phyloP scores from a whole-genome alignment of 2,113 vertebrate genomes.

The Empidonax traillii region DNA sequence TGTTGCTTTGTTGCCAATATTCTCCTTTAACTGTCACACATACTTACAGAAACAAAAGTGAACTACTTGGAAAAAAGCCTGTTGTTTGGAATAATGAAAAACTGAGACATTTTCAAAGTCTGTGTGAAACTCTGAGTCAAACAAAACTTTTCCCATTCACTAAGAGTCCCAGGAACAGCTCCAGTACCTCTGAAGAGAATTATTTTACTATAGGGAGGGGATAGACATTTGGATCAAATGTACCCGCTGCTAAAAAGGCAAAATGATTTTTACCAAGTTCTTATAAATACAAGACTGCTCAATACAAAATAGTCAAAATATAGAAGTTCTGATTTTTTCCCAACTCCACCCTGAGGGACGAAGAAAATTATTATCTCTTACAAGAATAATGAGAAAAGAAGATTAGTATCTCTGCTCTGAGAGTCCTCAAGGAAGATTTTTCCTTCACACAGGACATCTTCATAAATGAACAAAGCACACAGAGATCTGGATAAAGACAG shows the following conservation, averaged over 20 bases:
- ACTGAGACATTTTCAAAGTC: not conserved
- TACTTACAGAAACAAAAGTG: not conserved
- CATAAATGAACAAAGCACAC: conserved; percentile 12
- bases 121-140: not conserved
- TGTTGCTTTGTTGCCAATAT: not conserved
- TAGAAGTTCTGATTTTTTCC: not conserved
- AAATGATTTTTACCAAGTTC: not conserved
- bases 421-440: conserved; percentile 23
- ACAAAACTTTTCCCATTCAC: not conserved
- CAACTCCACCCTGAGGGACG: not conserved
- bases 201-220: not conserved
- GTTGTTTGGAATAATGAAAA: not conserved
- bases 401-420: conserved; percentile 19
- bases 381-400: conserved; percentile 30
- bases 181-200: not conserved
- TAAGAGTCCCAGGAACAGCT: not conserved
- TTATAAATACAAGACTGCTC: not conserved
- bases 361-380: conserved; percentile 19
- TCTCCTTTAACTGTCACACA: not conserved
- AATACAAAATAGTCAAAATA: not conserved
- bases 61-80: not conserved
- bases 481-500: not conserved
- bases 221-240: not conserved
- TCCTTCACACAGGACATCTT: conserved; percentile 36
- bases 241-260: not conserved